Evolutionary conservation across 1,140 invertebrate genomes (phyloP).

Genomic region (Epicauta chinensis): DNA sequence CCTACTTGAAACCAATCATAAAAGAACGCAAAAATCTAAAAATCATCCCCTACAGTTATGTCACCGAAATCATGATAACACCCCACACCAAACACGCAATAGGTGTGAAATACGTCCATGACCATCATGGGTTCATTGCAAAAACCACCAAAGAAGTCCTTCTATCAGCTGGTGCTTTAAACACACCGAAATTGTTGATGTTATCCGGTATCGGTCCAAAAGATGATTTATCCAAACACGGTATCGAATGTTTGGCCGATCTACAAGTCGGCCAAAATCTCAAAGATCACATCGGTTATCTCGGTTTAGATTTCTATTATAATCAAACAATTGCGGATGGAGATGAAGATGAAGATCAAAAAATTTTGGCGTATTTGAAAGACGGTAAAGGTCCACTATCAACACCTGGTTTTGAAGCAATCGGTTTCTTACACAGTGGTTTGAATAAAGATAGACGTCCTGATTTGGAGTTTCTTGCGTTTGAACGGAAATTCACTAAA

Average conservation of each 20-base stretch:
- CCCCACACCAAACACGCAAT: too few relatives aligned
- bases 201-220: constrained; percentile 57
- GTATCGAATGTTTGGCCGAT: constrained; percentile 58
- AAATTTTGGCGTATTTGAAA: too few relatives aligned
- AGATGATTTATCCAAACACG: constrained; percentile 50
- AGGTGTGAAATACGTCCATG: too few relatives aligned
- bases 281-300: constrained; percentile 71
- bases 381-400: too few relatives aligned
- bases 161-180: constrained; percentile 40
- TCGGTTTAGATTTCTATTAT: too few relatives aligned
- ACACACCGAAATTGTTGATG: constrained; percentile 53
- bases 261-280: constrained; percentile 63
- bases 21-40: too few relatives aligned
- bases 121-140: constrained; percentile 51
- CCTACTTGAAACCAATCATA: too few relatives aligned
- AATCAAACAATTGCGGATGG: too few relatives aligned
- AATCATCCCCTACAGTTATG: too few relatives aligned
- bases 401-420: constrained; percentile 24
- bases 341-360: too few relatives aligned
- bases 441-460: constrained; percentile 44
- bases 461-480: constrained; percentile 51
- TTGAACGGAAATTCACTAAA: constrained; percentile 24
- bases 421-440: constrained; percentile 38
- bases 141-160: constrained; percentile 30
- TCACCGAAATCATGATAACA: too few relatives aligned